Evolutionary conservation across 2,888 invertebrate species (phyloP).

Genomic region (Protonemura montana): DNA sequence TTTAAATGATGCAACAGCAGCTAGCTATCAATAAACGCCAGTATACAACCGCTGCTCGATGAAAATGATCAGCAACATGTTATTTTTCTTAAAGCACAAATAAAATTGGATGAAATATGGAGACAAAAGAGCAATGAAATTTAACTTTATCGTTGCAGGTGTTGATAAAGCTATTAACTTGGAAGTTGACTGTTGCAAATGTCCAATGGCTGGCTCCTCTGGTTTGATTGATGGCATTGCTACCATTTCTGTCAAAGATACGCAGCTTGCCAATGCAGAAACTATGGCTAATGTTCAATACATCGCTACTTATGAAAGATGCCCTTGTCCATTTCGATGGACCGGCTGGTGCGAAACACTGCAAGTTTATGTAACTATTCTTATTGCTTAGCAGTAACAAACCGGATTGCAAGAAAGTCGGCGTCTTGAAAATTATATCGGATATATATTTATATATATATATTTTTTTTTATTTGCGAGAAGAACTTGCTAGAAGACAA

Average conservation of each 20-base stretch:
- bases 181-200: slow-evolving; percentile 7
- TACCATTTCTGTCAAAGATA: background rate
- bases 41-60: background rate
- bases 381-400: background rate
- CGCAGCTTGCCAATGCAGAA: background rate
- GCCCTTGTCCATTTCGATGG: background rate
- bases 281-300: background rate
- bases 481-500: background rate
- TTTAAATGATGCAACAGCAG: background rate
- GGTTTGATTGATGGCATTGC: background rate
- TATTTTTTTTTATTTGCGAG: too few species aligned
- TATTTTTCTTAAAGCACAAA: background rate
- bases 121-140: background rate
- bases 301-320: background rate
- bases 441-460: background rate
- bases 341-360: background rate
- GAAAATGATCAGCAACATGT: background rate
- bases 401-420: background rate
- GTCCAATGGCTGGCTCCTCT: background rate
- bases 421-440: background rate
- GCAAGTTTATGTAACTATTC: background rate
- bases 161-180: slow-evolving; percentile 5
- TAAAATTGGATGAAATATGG: background rate
- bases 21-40: background rate
- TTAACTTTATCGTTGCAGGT: background rate